phyloP scores from a whole-genome alignment of 2,888 invertebrate genomes.

The Galerucella nymphaeae region DNA sequence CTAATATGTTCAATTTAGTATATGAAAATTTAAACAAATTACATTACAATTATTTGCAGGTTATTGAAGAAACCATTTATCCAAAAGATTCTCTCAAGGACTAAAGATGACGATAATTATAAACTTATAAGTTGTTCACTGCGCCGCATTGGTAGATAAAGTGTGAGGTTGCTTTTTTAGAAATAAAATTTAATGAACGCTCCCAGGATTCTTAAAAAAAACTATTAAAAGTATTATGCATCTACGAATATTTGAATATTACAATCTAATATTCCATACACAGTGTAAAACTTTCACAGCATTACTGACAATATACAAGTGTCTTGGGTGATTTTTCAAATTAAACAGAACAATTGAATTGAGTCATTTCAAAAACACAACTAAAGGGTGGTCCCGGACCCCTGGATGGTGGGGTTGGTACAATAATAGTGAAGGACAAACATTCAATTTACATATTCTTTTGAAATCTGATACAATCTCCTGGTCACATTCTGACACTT shows the following conservation, averaged over 20 bases:
- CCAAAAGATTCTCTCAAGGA: too few relatives aligned
- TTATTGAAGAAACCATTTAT: too few relatives aligned
- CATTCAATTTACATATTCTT: constrained; percentile 25
- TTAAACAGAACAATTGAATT: constrained; percentile 11
- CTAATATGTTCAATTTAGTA: too few relatives aligned
- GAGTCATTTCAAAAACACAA: constrained; percentile 3
- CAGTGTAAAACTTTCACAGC: not conserved
- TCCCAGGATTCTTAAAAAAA: too few relatives aligned
- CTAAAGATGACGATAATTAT: too few relatives aligned
- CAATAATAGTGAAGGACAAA: constrained; percentile 27
- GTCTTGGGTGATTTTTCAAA: constrained; percentile 10
- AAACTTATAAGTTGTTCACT: too few relatives aligned
- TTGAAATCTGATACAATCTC: constrained; percentile 24
- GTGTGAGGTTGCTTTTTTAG: too few relatives aligned
- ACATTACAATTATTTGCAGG: too few relatives aligned
- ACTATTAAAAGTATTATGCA: not conserved
- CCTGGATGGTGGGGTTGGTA: constrained; percentile 20
- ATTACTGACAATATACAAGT: not conserved
- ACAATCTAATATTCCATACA: not conserved
- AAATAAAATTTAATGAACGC: too few relatives aligned
- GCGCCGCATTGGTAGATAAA: too few relatives aligned
- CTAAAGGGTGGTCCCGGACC: constrained; percentile 32
- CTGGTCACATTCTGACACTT: constrained; percentile 28
- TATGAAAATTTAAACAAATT: too few relatives aligned
- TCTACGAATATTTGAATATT: not conserved